Conservation (phyloP, 2,113 vertebrate genomes). For the Helogale parvula region DNA sequence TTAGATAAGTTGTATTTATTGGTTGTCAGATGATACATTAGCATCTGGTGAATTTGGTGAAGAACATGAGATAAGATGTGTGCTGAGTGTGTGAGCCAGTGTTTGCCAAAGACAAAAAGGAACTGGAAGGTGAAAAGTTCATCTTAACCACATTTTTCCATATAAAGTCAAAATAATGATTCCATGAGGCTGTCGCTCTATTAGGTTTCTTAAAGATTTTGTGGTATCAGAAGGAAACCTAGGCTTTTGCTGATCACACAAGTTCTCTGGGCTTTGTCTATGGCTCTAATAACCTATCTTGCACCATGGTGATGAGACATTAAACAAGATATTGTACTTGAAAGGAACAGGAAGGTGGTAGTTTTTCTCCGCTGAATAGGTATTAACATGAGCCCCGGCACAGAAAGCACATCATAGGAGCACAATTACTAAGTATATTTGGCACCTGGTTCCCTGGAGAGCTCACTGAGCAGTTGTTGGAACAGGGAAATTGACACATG, state of each 20-base stretch:
- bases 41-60: background rate
- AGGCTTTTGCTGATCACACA: background rate
- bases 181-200: background rate
- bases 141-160: background rate
- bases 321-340: background rate
- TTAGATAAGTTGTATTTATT: background rate
- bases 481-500: background rate
- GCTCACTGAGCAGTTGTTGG: background rate
- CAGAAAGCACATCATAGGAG: fast-evolving
- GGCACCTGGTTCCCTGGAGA: background rate
- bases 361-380: background rate
- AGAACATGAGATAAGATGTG: background rate
- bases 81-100: background rate
- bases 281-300: background rate
- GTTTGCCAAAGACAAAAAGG: background rate
- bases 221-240: background rate
- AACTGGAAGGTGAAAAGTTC: background rate
- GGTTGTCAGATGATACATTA: background rate
- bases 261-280: background rate
- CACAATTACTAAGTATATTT: background rate
- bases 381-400: background rate
- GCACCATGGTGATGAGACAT: background rate
- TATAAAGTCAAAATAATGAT: background rate
- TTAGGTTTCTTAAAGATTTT: background rate
- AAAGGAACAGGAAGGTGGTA: background rate